Evolutionary conservation across 2,113 vertebrate species (phyloP), one percentile per base, ranked within the genome.

Genomic region (Madoqua kirkii): DNA sequence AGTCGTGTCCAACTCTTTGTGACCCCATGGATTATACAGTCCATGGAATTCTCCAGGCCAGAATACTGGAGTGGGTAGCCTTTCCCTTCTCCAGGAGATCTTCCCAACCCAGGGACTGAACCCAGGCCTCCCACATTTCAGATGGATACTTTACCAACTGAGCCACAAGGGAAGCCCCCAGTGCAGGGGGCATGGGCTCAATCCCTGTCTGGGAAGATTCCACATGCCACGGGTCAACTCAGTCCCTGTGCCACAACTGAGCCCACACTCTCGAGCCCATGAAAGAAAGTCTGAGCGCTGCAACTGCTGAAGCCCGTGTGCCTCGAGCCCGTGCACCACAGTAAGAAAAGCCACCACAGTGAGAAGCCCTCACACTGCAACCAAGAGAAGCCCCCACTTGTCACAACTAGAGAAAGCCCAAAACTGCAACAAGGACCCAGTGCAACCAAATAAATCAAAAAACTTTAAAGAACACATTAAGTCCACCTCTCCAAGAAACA

Each of bases 1-100:
- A 71, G 10, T 40, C 10, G 0, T 2, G n/a, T 40, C n/a, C 3
- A 0, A 3, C 19, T 71, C 19, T 71, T 6, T 40, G 67, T 6
- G n/a, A 71, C n/a, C 9, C 64, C 64, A 36, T 5, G n/a, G 33
- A 21, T 19, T 71, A 36, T 12, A 71, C 5, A 23, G 19, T 67
- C 19, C 10, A 40, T 40, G 19, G n/a, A 71, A 71, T 40, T 71
- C n/a, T 71, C 67, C n/a, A 23, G 19, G 67, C 67, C 67, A 71
- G 67, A 36, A 23, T 36, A 71, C 67, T 40, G n/a, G n/a, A 71
- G 19, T 6, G 67, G n/a, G n/a, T 71, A 71, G n/a, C n/a, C n/a
- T 71, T 40, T 71, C 67, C n/a, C 67, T 71, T 36, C n/a, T 12
- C 67, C n/a, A 71, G 5, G 19, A 33, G 19, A 36, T 71, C n/a